Percentiles rank a stretch among this genome's conserved stretches.
Evolutionary conservation across 2,113 vertebrate species (phyloP).

Genomic region (Bos indicus): DNA sequence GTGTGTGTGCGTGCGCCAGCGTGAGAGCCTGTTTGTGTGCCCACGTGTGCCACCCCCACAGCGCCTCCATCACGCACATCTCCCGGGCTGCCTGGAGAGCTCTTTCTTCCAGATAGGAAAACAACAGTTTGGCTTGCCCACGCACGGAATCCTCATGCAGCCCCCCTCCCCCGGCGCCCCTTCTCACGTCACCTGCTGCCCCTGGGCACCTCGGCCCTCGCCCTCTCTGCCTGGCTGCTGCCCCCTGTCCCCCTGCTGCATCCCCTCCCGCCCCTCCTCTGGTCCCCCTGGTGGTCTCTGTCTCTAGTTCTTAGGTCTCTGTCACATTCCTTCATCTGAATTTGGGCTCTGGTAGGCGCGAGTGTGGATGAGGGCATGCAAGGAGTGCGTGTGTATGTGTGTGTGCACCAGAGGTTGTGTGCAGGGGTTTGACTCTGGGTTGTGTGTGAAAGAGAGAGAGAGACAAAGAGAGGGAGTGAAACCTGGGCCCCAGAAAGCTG

Average conservation of each 20-base stretch:
- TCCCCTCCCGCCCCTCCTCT: background rate
- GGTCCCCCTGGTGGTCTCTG: background rate
- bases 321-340: background rate
- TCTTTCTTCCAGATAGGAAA: slow-evolving; percentile 34
- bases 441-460: background rate
- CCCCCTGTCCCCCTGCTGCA: no score
- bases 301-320: background rate
- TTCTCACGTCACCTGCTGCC: background rate
- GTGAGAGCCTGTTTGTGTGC: background rate
- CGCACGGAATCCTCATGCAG: background rate
- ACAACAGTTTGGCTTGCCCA: slow-evolving; percentile 50
- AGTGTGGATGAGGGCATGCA: slow-evolving; percentile 26
- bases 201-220: background rate
- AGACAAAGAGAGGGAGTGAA: background rate
- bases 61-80: slow-evolving; percentile 9
- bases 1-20: rapidly evolving
- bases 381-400: background rate
- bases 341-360: background rate
- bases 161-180: background rate
- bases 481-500: background rate
- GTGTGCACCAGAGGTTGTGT: background rate
- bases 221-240: background rate
- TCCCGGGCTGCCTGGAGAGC: slow-evolving; percentile 56
- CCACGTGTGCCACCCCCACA: slow-evolving; percentile 8
- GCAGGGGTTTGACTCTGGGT: background rate